Evolutionary conservation across 2,888 invertebrate genomes (phyloP).

Genomic region (Brenthis hecate): DNA sequence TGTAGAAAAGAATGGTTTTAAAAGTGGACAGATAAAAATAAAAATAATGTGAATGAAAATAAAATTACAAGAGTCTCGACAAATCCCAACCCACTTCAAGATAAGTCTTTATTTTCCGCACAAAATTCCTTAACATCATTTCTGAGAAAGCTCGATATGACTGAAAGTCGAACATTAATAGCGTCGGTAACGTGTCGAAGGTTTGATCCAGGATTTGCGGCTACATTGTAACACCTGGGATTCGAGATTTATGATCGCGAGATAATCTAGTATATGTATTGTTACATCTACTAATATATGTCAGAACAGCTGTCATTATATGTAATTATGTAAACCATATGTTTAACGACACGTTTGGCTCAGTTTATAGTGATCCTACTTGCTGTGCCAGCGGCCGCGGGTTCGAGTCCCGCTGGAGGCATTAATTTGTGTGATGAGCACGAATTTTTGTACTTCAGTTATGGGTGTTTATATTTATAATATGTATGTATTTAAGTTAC

Average conservation of each 20-base stretch:
- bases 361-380: too few relatives aligned
- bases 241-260: constrained; percentile 8
- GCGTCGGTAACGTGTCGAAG: constrained; percentile 4
- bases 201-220: constrained; percentile 11
- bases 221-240: constrained; percentile 7
- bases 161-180: constrained; percentile 7
- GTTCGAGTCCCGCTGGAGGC: too few relatives aligned
- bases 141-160: background rate
- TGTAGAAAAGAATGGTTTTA: too few relatives aligned
- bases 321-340: too few relatives aligned
- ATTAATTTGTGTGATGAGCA: too few relatives aligned
- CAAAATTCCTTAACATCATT: background rate
- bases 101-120: background rate
- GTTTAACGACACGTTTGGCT: too few relatives aligned
- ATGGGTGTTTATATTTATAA: too few relatives aligned
- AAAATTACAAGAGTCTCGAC: background rate
- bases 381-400: too few relatives aligned
- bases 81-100: background rate
- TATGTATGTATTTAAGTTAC: too few relatives aligned
- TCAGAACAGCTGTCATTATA: too few relatives aligned
- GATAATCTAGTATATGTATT: constrained; percentile 1
- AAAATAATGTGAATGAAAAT: background rate
- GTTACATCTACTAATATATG: too few relatives aligned
- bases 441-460: too few relatives aligned
- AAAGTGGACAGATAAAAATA: background rate